Percentiles rank a stretch among this genome's conserved stretches.
These are phyloP conservation scores for Hololepta plana DNA, from an alignment of 2,888 invertebrate genomes.

Conservation along the genomic window DNA sequence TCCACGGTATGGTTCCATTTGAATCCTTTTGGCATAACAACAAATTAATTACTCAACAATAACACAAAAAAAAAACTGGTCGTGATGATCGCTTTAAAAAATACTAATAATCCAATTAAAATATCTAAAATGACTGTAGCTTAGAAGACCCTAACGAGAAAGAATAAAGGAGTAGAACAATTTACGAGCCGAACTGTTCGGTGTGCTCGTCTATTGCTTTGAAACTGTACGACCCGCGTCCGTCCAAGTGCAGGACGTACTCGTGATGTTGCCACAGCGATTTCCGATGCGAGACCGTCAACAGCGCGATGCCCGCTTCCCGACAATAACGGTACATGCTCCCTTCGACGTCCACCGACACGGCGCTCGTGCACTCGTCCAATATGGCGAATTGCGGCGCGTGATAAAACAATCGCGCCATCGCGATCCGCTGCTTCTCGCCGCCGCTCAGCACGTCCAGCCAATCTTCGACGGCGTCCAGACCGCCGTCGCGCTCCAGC, in stretches of 20 bases:
- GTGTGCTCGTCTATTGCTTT: conserved; percentile 71
- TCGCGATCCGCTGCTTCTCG: conserved; percentile 96
- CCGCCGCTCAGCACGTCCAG: conserved; percentile 96
- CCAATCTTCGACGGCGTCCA: conserved; percentile 94
- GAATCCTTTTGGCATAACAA: too few species aligned
- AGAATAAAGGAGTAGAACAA: too few species aligned
- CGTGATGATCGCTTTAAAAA: too few species aligned
- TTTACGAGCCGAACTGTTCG: conserved; percentile 88
- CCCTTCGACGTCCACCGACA: conserved; percentile 96
- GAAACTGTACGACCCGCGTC: conserved; percentile 78
- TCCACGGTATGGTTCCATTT: too few species aligned
- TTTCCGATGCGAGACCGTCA: conserved; percentile 94
- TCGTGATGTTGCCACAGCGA: conserved; percentile 97
- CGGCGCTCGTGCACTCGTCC: conserved; percentile 97
- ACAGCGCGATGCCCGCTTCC: conserved; percentile 75
- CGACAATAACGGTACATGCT: conserved; percentile 91
- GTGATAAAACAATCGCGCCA: conserved; percentile 95
- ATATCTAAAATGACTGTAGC: too few species aligned
- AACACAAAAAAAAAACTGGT: too few species aligned
- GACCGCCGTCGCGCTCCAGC: conserved; percentile 65
- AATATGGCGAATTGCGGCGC: conserved; percentile 96
- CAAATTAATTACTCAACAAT: too few species aligned
- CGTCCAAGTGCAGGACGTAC: conserved; percentile 91
- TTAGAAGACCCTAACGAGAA: too few species aligned
- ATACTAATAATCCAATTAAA: too few species aligned